These are phyloP conservation scores for Polietes domitor DNA, from an alignment of 2,888 invertebrate genomes.

Conservation along the genomic window DNA sequence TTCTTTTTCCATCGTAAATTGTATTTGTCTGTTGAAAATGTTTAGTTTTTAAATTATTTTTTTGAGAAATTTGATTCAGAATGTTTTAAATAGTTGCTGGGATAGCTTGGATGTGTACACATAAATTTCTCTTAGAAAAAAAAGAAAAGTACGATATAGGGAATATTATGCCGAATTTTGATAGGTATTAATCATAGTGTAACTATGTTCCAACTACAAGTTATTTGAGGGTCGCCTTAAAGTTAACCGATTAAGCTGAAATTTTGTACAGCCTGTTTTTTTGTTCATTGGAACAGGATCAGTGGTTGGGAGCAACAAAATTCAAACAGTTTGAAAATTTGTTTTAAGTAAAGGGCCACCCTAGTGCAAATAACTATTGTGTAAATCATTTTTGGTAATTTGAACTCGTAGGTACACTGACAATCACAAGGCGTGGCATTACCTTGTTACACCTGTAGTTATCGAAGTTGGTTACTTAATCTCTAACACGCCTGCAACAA, in stretches of 20 bases:
- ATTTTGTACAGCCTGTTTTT: conserved; percentile 1
- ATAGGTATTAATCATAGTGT: conserved; percentile 5
- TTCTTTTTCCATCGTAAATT: no score
- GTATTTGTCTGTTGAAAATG: no score
- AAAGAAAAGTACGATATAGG: neutral
- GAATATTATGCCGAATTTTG: neutral
- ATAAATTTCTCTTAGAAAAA: neutral
- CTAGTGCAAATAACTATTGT: no score
- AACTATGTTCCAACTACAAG: conserved; percentile 9
- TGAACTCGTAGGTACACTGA: no score
- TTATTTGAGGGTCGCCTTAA: neutral
- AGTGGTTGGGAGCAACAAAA: neutral
- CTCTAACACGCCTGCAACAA: no score
- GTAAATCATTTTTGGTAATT: no score
- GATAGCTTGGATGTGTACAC: neutral
- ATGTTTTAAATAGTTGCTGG: neutral
- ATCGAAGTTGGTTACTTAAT: no score
- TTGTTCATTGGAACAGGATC: neutral
- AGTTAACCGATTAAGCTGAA: neutral
- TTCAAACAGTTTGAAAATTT: neutral
- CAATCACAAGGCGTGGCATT: no score
- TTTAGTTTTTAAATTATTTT: neutral
- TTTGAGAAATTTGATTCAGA: neutral
- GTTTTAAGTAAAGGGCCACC: no score
- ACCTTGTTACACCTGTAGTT: no score